Percentiles rank a stretch among this genome's conserved stretches.
Evolutionary conservation across 2,113 vertebrate genomes (phyloP).

Genomic region (Parotia lawesii): DNA sequence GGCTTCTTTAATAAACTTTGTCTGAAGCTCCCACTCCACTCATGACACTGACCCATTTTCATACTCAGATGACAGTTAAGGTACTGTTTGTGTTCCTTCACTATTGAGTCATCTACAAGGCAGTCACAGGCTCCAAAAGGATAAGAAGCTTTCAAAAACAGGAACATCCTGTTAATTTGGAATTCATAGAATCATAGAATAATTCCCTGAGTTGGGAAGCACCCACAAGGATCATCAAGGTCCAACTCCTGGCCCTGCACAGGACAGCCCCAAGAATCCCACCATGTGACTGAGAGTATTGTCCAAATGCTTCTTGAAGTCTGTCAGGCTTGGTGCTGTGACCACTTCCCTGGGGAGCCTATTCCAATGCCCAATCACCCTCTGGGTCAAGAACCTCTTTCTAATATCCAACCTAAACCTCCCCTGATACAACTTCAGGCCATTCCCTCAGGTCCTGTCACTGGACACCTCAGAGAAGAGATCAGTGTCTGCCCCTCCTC

Average conservation of each 20-base stretch:
- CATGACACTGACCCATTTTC: background rate
- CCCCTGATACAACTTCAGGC: no score
- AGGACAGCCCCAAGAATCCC: no score
- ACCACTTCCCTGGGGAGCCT: no score
- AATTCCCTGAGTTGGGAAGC: background rate
- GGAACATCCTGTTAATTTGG: background rate
- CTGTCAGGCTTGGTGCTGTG: no score
- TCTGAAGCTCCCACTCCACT: background rate
- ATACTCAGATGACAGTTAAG: background rate
- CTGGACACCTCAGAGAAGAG: background rate
- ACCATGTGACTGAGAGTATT: no score
- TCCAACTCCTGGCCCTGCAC: no score
- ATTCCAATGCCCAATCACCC: no score
- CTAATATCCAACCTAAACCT: no score
- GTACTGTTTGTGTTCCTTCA: background rate
- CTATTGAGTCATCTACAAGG: slow-evolving; percentile 4
- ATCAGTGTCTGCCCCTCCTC: background rate
- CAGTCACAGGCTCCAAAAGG: background rate
- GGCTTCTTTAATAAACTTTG: background rate
- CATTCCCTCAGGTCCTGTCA: no score
- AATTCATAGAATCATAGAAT: background rate
- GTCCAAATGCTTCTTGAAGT: no score
- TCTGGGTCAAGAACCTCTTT: no score
- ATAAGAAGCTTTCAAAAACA: background rate
- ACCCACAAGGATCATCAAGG: background rate